phyloP scores from a whole-genome alignment of 1,140 invertebrate species.

The Laodelphax striatellus region DNA sequence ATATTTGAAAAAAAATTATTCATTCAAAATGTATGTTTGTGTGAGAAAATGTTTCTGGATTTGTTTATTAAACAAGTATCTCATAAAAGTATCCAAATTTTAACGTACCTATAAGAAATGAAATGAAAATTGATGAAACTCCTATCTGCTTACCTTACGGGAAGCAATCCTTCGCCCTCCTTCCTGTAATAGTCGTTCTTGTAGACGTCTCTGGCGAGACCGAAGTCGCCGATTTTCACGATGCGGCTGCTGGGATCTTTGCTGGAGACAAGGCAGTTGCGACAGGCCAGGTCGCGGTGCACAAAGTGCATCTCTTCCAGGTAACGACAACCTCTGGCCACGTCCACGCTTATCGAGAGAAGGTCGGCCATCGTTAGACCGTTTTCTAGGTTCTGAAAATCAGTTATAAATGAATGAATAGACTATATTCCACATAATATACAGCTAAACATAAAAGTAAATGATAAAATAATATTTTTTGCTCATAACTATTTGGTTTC shows the following conservation, averaged over 20 bases:
- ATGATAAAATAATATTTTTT: too few relatives aligned
- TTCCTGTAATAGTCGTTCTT: conserved; percentile 95
- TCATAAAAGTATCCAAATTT: too few relatives aligned
- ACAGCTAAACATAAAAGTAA: too few relatives aligned
- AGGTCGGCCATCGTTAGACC: conserved; percentile 69
- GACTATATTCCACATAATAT: too few relatives aligned
- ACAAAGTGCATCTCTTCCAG: conserved; percentile 92
- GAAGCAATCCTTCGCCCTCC: conserved; percentile 63
- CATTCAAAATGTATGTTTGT: too few relatives aligned
- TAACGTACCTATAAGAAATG: too few relatives aligned
- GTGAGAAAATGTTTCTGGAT: too few relatives aligned
- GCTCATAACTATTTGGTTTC: too few relatives aligned
- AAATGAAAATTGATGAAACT: too few relatives aligned
- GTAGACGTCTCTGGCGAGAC: conserved; percentile 87
- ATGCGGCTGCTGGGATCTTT: conserved; percentile 53
- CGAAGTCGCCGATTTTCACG: conserved; percentile 96
- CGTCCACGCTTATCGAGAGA: conserved; percentile 85
- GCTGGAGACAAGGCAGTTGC: conserved; percentile 83
- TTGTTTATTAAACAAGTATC: too few relatives aligned
- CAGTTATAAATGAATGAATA: too few relatives aligned
- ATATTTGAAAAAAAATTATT: too few relatives aligned
- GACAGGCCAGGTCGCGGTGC: conserved; percentile 87
- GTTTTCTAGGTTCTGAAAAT: conserved; percentile 35
- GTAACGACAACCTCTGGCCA: conserved; percentile 85
- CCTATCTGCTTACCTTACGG: conserved; percentile 33